These are phyloP conservation scores for Antheraea assamensis DNA, from an alignment of 2,888 invertebrate species.

Conservation along the genomic window DNA sequence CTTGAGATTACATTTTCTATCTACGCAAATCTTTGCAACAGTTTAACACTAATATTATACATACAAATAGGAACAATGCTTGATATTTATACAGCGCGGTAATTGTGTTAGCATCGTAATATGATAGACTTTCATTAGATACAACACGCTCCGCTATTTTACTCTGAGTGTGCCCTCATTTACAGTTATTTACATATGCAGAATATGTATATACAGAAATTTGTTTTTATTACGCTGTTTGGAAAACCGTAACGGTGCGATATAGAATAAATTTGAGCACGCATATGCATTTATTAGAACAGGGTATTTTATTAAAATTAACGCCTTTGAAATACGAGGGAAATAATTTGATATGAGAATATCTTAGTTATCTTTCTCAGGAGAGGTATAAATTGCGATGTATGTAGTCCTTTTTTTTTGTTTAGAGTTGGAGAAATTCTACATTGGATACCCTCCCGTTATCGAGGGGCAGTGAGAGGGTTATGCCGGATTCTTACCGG, in stretches of 20 bases:
- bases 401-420: too few relatives aligned
- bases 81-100: background rate
- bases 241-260: constrained; percentile 38
- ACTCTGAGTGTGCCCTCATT: background rate
- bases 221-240: constrained; percentile 24
- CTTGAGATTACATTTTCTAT: background rate
- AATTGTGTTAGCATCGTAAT: background rate
- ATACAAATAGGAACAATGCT: background rate
- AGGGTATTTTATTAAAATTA: constrained; percentile 28
- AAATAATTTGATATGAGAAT: constrained; percentile 17
- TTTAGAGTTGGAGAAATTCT: too few relatives aligned
- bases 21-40: background rate
- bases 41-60: background rate
- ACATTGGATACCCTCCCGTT: too few relatives aligned
- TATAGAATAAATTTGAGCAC: constrained; percentile 30
- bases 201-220: background rate
- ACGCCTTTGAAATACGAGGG: constrained; percentile 30
- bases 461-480: too few relatives aligned
- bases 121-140: background rate
- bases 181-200: background rate
- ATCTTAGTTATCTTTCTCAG: constrained; percentile 12
- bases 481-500: too few relatives aligned
- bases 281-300: constrained; percentile 24
- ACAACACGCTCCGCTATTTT: background rate
- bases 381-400: too few relatives aligned